Percentiles rank a stretch among this genome's conserved stretches.
Evolutionary conservation across 2,888 invertebrate species (phyloP).

Genomic region (Cosmia trapezina): DNA sequence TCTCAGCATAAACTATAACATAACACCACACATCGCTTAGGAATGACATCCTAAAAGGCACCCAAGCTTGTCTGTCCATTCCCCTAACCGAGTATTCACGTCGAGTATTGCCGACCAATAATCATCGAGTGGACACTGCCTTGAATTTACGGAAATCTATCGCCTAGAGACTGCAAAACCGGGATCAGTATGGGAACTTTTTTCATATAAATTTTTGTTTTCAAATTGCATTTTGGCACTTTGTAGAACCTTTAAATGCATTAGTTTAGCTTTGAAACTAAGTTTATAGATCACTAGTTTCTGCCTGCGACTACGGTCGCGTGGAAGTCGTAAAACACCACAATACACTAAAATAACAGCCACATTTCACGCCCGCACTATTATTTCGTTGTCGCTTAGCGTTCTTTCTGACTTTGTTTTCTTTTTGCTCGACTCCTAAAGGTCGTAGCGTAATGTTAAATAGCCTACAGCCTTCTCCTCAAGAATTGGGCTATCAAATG

Average conservation of each 20-base stretch:
- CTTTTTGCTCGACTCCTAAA: no score
- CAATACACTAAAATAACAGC: no score
- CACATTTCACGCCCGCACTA: no score
- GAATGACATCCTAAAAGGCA: not conserved
- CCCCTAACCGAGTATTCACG: conserved; percentile 14
- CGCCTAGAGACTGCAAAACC: conserved; percentile 15
- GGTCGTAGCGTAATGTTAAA: no score
- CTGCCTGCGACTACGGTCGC: no score
- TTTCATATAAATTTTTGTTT: not conserved
- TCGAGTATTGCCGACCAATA: conserved; percentile 32
- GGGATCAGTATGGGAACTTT: conserved; percentile 2
- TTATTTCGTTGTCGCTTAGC: no score
- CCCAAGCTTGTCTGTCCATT: not conserved
- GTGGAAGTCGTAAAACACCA: no score
- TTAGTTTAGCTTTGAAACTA: not conserved
- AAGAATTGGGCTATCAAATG: no score
- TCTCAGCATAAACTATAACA: not conserved
- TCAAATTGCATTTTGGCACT: conserved; percentile 16
- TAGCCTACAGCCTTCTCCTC: no score
- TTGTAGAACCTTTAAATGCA: not conserved
- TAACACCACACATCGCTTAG: not conserved
- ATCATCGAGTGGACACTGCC: conserved; percentile 52
- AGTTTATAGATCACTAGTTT: not conserved
- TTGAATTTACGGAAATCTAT: conserved; percentile 19
- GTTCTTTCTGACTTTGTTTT: no score